phyloP scores from a whole-genome alignment of 2,797 vertebrate genomes.

The Enteromius argenteus region DNA sequence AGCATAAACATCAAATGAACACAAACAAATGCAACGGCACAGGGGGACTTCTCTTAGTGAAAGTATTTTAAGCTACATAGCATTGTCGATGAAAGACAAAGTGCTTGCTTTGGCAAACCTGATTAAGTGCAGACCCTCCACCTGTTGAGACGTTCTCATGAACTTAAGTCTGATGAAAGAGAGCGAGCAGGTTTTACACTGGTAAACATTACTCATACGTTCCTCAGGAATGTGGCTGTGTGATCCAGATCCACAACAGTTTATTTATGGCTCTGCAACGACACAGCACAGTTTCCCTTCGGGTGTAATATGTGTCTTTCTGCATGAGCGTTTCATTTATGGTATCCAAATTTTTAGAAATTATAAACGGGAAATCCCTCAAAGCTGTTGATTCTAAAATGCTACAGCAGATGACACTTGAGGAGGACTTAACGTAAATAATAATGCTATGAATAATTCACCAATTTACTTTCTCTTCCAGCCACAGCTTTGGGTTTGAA shows the following conservation, averaged over 20 bases:
- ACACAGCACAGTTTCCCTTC: constrained; percentile 32
- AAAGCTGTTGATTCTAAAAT: constrained; percentile 22
- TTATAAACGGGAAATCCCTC: constrained; percentile 30
- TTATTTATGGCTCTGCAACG: constrained; percentile 48
- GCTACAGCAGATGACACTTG: not conserved
- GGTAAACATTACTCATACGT: constrained; percentile 31
- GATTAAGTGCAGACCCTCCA: constrained; percentile 35
- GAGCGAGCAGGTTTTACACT: constrained; percentile 28
- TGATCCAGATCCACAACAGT: constrained; percentile 40
- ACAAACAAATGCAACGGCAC: not conserved
- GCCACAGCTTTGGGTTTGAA: constrained; percentile 19
- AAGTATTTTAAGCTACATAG: constrained; percentile 24
- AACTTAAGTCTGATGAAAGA: constrained; percentile 31
- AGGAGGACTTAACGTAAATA: constrained; percentile 28
- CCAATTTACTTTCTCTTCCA: not conserved
- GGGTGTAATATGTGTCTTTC: constrained; percentile 36
- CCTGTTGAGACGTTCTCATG: constrained; percentile 43
- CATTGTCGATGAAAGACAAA: constrained; percentile 33
- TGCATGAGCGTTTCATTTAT: constrained; percentile 22
- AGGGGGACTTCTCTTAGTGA: not conserved
- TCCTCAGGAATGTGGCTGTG: constrained; percentile 44
- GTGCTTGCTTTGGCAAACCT: constrained; percentile 16
- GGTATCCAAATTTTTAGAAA: not conserved
- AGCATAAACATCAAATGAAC: constrained; percentile 13
- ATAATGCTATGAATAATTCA: not conserved